A percentile compares a stretch with the other conserved stretches of the same genome.
These are phyloP conservation scores for Augiades crinisus DNA, from an alignment of 2,888 invertebrate species.

Conservation along the genomic window DNA sequence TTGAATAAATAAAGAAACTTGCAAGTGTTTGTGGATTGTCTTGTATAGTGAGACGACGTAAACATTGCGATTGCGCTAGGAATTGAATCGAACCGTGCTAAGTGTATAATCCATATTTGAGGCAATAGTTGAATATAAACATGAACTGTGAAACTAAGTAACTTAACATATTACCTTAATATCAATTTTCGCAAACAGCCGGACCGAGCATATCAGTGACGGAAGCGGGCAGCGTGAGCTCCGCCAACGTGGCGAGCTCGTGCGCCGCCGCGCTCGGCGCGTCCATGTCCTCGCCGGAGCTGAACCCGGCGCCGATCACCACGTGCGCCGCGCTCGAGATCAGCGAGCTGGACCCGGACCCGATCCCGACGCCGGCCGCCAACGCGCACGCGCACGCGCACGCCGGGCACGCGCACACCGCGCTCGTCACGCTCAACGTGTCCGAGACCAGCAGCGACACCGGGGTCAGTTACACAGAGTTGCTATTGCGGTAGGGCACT, in stretches of 20 bases:
- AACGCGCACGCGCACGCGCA: conserved; percentile 8
- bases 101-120: no score
- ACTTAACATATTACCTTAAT: no score
- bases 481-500: neutral
- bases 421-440: conserved; percentile 37
- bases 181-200: no score
- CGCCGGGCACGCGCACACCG: conserved; percentile 32
- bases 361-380: conserved; percentile 17
- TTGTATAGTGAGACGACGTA: no score
- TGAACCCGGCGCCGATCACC: conserved; percentile 41
- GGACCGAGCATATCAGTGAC: conserved; percentile 56
- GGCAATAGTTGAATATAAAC: no score
- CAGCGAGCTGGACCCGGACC: neutral
- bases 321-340: conserved; percentile 16
- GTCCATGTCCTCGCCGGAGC: conserved; percentile 75
- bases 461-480: conserved; percentile 48
- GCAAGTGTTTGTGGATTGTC: no score
- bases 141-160: no score
- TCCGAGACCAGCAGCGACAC: conserved; percentile 73
- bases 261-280: conserved; percentile 49
- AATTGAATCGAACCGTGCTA: no score
- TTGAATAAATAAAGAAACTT: no score
- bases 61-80: no score
- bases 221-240: conserved; percentile 41
- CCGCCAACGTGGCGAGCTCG: conserved; percentile 48